A percentile compares a stretch with the other conserved stretches of the same genome.
Conservation (phyloP, 2,797 vertebrate species). For the Onychomys leucogaster region DNA sequence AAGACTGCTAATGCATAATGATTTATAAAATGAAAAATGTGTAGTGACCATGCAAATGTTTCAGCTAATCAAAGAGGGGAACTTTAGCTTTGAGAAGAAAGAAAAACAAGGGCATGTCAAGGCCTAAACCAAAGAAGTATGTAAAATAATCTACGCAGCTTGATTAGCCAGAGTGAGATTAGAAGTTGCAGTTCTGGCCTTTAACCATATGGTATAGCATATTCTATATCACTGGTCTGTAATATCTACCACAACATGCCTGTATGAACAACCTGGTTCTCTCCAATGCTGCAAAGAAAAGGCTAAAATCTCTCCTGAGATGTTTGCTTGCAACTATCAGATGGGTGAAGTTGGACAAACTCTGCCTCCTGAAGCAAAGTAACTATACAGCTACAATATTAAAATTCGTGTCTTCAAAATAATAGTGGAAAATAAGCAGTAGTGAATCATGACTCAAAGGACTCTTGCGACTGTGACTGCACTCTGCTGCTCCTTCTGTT, state of each 20-base stretch:
- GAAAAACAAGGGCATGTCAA: constrained; percentile 99
- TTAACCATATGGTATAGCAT: constrained; percentile 90
- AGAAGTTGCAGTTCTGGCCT: constrained; percentile 93
- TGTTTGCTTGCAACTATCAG: constrained; percentile 83
- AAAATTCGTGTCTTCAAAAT: constrained; percentile 75
- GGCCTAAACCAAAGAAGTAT: constrained; percentile 97
- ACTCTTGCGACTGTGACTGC: constrained; percentile 39
- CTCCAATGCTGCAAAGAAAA: constrained; percentile 84
- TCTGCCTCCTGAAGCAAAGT: constrained; percentile 79
- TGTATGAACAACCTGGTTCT: constrained; percentile 82
- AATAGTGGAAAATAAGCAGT: constrained; percentile 62
- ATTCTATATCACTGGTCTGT: constrained; percentile 86
- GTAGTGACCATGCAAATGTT: constrained; percentile 99
- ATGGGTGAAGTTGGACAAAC: constrained; percentile 79
- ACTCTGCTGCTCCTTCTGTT: constrained; percentile 5
- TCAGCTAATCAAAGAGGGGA: constrained; percentile 99
- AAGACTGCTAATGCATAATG: constrained; percentile 99
- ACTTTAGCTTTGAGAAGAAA: constrained; percentile 96
- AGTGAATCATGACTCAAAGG: constrained; percentile 52
- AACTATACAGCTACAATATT: constrained; percentile 79
- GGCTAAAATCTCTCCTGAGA: constrained; percentile 84
- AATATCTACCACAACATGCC: constrained; percentile 83
- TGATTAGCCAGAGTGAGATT: constrained; percentile 97
- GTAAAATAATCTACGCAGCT: constrained; percentile 99
- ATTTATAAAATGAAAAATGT: constrained; percentile 99